A percentile compares a stretch with the other conserved stretches of the same genome.
Conservation (phyloP, 2,888 invertebrate species). For the Trachelus troglodyta region DNA sequence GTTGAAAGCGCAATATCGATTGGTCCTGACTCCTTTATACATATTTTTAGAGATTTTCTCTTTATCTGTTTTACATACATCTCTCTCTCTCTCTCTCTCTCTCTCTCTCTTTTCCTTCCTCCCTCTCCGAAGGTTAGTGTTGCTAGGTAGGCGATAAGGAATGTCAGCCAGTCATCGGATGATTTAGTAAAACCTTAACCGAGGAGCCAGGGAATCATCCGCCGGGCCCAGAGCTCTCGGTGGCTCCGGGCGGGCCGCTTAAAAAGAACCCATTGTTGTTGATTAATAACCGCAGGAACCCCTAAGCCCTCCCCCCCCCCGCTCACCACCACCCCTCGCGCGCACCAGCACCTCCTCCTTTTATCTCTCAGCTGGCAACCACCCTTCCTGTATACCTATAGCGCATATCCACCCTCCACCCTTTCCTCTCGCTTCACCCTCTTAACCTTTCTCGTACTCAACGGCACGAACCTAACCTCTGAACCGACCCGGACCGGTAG, state of each 20-base stretch:
- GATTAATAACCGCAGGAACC: conserved; percentile 18
- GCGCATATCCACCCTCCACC: neutral
- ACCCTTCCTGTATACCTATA: neutral
- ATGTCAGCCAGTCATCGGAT: conserved; percentile 16
- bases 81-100: conserved; percentile 6
- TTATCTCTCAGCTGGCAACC: neutral
- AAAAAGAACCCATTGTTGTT: conserved; percentile 20
- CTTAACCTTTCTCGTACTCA: neutral
- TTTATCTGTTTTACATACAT: conserved; percentile 9
- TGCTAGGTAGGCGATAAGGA: conserved; percentile 17
- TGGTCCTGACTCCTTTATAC: neutral
- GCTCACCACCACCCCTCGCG: neutral
- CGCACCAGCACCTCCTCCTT: neutral
- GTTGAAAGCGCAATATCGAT: neutral
- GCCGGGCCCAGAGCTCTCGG: neutral
- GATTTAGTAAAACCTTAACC: conserved; percentile 13
- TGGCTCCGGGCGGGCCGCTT: conserved; percentile 11
- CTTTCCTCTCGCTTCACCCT: neutral
- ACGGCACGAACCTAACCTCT: neutral
- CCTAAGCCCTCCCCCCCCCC: neutral
- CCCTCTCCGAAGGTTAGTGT: neutral
- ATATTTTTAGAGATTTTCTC: conserved; percentile 8
- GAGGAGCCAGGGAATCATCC: conserved; percentile 1
- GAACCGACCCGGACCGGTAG: neutral
- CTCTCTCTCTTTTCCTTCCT: conserved; percentile 7